Evolutionary conservation across 53 echinoderm and acorn worm species (phyloP).

Genomic region (Hippasteria phrygiana): DNA sequence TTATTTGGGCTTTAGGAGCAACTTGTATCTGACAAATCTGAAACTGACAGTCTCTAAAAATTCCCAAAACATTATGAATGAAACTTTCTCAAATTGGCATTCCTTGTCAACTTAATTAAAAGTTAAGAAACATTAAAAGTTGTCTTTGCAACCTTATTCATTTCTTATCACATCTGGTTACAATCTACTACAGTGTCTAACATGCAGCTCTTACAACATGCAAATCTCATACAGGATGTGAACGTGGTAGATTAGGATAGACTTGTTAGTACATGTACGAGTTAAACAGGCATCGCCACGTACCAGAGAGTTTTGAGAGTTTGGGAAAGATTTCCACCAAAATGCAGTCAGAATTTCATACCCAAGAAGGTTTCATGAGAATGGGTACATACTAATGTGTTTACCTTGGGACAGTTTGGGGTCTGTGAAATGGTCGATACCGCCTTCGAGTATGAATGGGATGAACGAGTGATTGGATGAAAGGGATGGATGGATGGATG

Average conservation of each 20-base stretch:
- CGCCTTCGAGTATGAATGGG: conserved; percentile 24
- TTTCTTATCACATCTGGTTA: too few relatives aligned
- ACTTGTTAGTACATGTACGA: conserved; percentile 9
- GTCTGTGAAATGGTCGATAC: conserved; percentile 13
- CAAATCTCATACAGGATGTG: not conserved
- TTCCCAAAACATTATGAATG: too few relatives aligned
- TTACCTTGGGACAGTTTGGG: conserved; percentile 63
- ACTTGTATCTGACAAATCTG: too few relatives aligned
- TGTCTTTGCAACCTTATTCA: too few relatives aligned
- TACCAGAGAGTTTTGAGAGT: too few relatives aligned
- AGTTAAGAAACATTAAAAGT: too few relatives aligned
- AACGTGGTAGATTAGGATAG: not conserved
- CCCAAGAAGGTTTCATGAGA: too few relatives aligned
- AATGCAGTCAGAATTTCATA: not conserved
- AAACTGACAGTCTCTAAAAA: too few relatives aligned
- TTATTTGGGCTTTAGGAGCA: too few relatives aligned
- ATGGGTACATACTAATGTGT: not conserved
- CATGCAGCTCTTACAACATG: conserved; percentile 29
- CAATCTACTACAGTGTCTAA: not conserved
- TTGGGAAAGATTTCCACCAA: not conserved
- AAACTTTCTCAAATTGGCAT: too few relatives aligned
- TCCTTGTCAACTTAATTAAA: too few relatives aligned
- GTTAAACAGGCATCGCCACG: not conserved
- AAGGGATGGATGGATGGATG: conserved; percentile 22
- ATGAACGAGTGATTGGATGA: conserved; percentile 35